These are phyloP conservation scores for Litocranius walleri DNA, from an alignment of 2,113 vertebrate genomes.

Conservation along the genomic window DNA sequence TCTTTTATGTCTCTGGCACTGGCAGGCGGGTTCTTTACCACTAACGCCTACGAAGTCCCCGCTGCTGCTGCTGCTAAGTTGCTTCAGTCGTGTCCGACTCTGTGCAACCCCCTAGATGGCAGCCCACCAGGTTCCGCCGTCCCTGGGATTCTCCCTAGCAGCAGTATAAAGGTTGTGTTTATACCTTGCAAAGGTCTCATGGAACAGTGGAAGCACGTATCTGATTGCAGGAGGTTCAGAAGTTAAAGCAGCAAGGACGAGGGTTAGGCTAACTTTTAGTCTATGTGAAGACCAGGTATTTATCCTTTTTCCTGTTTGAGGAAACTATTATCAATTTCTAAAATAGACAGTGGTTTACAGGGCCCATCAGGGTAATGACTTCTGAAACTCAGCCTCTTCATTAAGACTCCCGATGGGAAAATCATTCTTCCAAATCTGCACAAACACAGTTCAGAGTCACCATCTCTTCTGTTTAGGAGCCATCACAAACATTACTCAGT, in stretches of 20 bases:
- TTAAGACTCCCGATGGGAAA: neutral
- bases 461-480: neutral
- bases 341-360: neutral
- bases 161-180: neutral
- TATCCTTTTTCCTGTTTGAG: neutral
- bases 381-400: neutral
- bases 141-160: neutral
- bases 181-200: neutral
- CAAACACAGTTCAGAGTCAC: neutral
- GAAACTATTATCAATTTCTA: neutral
- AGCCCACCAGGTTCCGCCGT: no score
- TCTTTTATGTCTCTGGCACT: neutral
- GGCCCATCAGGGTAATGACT: neutral
- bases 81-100: no score
- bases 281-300: neutral
- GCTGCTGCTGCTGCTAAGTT: no score
- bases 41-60: neutral
- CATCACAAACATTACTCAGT: neutral
- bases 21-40: neutral
- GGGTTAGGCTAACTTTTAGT: neutral
- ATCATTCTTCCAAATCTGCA: neutral
- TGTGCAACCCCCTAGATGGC: rapidly evolving
- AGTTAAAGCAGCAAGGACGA: neutral
- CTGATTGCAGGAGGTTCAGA: rapidly evolving
- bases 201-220: neutral